These are phyloP conservation scores for Paratilapia polleni DNA, from an alignment of 2,113 vertebrate species.

Conservation along the genomic window DNA sequence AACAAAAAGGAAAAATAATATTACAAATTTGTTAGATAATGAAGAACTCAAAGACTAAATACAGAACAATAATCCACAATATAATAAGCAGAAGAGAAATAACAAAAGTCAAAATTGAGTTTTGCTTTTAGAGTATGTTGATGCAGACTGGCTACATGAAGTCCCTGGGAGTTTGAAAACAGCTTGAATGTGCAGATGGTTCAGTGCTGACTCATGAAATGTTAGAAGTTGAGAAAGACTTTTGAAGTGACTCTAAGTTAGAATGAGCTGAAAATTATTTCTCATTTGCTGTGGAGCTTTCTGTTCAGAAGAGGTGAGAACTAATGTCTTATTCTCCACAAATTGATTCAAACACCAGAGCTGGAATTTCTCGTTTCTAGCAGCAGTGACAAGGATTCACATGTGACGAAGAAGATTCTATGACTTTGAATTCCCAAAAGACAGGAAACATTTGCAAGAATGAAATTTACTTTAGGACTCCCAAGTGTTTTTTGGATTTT, in stretches of 20 bases:
- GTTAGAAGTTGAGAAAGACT: slow-evolving; percentile 31
- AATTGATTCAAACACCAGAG: not conserved
- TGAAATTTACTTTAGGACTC: too few relatives aligned
- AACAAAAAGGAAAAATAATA: not conserved
- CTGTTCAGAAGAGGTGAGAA: not conserved
- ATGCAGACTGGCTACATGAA: not conserved
- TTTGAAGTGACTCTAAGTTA: slow-evolving; percentile 16
- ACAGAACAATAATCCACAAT: not conserved
- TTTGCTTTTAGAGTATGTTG: not conserved
- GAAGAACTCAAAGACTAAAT: not conserved
- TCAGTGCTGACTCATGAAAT: slow-evolving; percentile 40
- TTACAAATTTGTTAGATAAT: not conserved
- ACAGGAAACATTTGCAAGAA: not conserved
- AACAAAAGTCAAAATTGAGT: not conserved
- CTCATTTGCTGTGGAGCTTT: slow-evolving; percentile 7
- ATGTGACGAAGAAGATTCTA: not conserved
- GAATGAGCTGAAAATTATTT: slow-evolving; percentile 6
- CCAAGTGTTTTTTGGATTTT: too few relatives aligned
- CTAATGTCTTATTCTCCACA: not conserved
- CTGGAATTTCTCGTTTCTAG: not conserved
- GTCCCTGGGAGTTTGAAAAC: slow-evolving; percentile 35
- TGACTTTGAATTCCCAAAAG: not conserved
- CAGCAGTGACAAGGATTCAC: slow-evolving; percentile 1
- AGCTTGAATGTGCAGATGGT: slow-evolving; percentile 53
- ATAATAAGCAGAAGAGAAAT: not conserved